Evolutionary conservation across 2,113 vertebrate species (phyloP), one percentile per base, ranked within the genome.

Genomic region (Naja naja): DNA sequence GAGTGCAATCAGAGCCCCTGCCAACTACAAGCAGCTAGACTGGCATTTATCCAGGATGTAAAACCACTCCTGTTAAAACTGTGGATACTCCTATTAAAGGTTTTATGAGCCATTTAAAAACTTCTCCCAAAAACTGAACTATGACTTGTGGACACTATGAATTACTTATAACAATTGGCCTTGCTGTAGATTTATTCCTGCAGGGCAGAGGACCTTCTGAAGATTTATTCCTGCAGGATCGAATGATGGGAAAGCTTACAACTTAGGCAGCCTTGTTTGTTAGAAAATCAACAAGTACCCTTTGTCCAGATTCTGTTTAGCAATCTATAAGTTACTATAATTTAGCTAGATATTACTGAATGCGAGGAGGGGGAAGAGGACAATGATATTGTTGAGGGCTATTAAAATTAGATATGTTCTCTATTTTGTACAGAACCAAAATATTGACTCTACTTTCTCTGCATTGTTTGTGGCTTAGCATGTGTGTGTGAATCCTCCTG

Each of bases 91-190:
- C 74, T 60, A 53, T 60, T 91, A 89, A 89, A 45, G 8, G 45
- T 86, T 93, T 93, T 89, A 86, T 64, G n/a, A 47, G 23, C 69
- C 69, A 54, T 55, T 87, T 89, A 69, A 91, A 93, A 58, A 53
- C 34, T 60, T 39, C 9, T 89, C 87, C 93, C 45, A 47, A 60
- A 85, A 89, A 91, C 93, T 60, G 87, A 81, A 30, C 64, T 52
- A 81, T 23, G 12, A 54, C 49, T 91, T 85, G 53, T 53, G 69
- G 25, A 55, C n/a, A 64, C 43, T 16, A 7, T 85, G 86, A 87
- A 56, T 58, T 45, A 85, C 64, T 56, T 91, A 85, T 23, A 85
- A 54, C 60, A 88, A 93, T 47, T 3, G 12, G 14, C n/a, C 58
- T 34, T 58, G 25, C 43, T 60, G 9, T n/a, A 30, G 23, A 58